Evolutionary conservation across 2,113 vertebrate species (phyloP).

Genomic region (Carlito syrichta): DNA sequence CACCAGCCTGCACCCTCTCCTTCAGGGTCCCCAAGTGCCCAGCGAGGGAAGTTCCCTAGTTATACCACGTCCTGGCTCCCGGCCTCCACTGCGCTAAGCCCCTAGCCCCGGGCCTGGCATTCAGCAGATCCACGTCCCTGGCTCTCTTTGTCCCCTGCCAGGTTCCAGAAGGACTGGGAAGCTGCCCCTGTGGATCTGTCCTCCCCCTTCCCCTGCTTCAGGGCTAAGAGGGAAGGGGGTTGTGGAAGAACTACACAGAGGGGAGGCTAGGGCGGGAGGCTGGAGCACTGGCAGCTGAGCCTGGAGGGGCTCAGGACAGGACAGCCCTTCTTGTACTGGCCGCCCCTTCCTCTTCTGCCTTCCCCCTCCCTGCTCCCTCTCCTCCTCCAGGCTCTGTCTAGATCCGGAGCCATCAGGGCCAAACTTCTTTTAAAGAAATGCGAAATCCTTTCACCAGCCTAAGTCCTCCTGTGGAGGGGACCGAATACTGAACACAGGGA

Average conservation of each 20-base stretch:
- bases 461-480: neutral
- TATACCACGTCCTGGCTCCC: fast-evolving
- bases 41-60: no score
- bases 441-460: neutral
- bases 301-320: neutral
- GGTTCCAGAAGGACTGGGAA: neutral
- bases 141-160: neutral
- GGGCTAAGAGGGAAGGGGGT: neutral
- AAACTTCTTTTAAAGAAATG: neutral
- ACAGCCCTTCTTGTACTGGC: neutral
- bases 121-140: fast-evolving
- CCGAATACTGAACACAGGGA: neutral
- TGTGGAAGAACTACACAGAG: fast-evolving
- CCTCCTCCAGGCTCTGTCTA: neutral
- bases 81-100: neutral
- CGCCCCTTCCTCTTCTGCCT: neutral
- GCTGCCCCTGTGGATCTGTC: neutral
- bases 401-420: neutral
- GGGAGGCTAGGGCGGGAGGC: neutral
- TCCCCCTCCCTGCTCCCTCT: neutral
- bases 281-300: neutral
- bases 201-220: fast-evolving
- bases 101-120: neutral
- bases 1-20: neutral
- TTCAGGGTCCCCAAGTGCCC: neutral